Evolutionary conservation across 2,113 vertebrate genomes (phyloP), one percentile per base, ranked within the genome.

Genomic region (Xiphophorus couchianus): DNA sequence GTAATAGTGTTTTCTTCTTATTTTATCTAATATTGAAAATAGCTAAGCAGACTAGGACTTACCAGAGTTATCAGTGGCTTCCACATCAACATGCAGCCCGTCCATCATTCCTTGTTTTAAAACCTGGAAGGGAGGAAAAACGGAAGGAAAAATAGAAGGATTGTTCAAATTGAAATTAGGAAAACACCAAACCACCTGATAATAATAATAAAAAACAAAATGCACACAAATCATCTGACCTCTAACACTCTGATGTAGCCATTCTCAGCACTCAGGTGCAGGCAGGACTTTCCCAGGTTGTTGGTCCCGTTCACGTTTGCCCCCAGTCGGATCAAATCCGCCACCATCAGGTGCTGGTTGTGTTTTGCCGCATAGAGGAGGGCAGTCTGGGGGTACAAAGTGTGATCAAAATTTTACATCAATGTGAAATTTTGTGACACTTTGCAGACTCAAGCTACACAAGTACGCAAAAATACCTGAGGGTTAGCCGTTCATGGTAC

Each of bases 281-380:
- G 92, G 0, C 96, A 94, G 0, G 96, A 96, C 87, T 94, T 96
- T 29, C 95, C 95, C 0, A 44, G 71, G 0, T 70, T 61, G 85
- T 96, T 95, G 1, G 69, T 93, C 58, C 88, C 90, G 0, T 95
- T 96, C 84, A 96, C 67, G 0, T 89, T 87, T n/a, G 96, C 96
- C 13, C 96, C 96, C 4, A 96, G 77, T 13, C 44, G 76, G 74
- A 97, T 94, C 78, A 97, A 90, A 81, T 97, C 96, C 0, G 90
- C 90, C 67, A 96, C 95, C 84, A 96, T 95, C 33, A 96, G 87
- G 54, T 96, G 95, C 6, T 97, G 95, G 88, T 97, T 97, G 87
- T 91, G 94, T 79, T 95, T 91, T 0, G 95, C 95, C 31, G 96
- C 96, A 1, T 95, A 88, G 79, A 96, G 96, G 3, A 97, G 90